Conservation (phyloP, 2,113 vertebrate genomes). For the zebrafish (Danio rerio) region DNA sequence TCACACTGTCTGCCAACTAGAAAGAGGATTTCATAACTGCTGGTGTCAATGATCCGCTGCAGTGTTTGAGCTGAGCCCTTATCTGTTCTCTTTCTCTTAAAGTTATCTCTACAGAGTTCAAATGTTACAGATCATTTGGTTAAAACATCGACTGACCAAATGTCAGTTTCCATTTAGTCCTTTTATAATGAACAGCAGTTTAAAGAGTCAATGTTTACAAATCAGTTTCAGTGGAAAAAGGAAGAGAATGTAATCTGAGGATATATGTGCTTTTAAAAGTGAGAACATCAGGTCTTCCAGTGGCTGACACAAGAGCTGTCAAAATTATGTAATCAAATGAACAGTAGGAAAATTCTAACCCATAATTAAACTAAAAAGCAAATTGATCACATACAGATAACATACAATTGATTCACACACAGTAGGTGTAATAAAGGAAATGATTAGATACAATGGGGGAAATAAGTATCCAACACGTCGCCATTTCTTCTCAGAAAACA, state of each 20-base stretch:
- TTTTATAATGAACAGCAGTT: conserved; percentile 5
- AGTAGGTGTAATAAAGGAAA: too few relatives aligned
- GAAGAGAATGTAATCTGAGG: neutral
- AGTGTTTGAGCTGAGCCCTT: conserved; percentile 72
- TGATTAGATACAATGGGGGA: too few relatives aligned
- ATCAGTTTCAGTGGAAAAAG: neutral
- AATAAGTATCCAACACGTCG: too few relatives aligned
- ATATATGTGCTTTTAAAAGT: neutral
- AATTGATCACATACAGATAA: too few relatives aligned
- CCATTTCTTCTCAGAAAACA: too few relatives aligned
- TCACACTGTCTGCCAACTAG: conserved; percentile 32
- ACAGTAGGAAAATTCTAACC: neutral
- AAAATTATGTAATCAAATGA: neutral
- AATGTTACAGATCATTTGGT: conserved; percentile 64
- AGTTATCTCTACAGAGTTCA: conserved; percentile 74
- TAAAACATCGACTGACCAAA: conserved; percentile 36
- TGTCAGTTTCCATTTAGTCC: conserved; percentile 8
- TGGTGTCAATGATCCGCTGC: conserved; percentile 75
- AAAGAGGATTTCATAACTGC: conserved; percentile 70
- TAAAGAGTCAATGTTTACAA: conserved; percentile 49
- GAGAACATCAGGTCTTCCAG: neutral
- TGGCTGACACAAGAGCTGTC: neutral
- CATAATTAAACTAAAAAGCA: too few relatives aligned
- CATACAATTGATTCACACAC: too few relatives aligned
- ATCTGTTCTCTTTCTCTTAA: conserved; percentile 69